phyloP scores from a whole-genome alignment of 2,888 invertebrate species.

The Copidosoma aretas region DNA sequence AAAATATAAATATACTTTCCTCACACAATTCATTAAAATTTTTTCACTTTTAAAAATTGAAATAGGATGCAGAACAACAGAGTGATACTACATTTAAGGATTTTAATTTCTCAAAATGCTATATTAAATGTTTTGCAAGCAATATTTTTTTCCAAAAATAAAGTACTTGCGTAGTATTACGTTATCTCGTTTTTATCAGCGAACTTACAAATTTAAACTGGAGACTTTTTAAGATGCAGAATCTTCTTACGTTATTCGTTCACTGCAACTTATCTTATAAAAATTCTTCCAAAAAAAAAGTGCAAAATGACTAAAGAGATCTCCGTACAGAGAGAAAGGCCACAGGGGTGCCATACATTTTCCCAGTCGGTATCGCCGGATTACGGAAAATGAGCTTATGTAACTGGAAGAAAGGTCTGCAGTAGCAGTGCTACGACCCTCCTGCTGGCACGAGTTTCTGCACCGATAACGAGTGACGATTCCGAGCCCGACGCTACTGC shows the following conservation, averaged over 20 bases:
- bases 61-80: too few species aligned
- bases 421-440: background rate
- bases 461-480: conserved; percentile 48
- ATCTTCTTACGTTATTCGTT: background rate
- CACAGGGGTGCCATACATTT: conserved; percentile 7
- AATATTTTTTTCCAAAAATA: too few species aligned
- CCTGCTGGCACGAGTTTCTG: background rate
- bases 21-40: too few species aligned
- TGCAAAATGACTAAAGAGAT: background rate
- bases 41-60: too few species aligned
- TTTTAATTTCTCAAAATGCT: too few species aligned
- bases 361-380: background rate
- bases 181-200: too few species aligned
- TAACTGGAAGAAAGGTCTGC: conserved; percentile 9
- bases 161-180: too few species aligned
- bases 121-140: too few species aligned
- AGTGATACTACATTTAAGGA: too few species aligned
- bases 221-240: too few species aligned
- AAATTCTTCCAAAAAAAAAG: background rate
- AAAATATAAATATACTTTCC: too few species aligned
- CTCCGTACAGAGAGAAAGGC: background rate
- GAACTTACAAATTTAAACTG: too few species aligned
- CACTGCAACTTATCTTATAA: background rate
- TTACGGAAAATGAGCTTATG: conserved; percentile 10
- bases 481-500: conserved; percentile 21